Conservation (phyloP, 2,113 vertebrate species). For the Eira barbara region DNA sequence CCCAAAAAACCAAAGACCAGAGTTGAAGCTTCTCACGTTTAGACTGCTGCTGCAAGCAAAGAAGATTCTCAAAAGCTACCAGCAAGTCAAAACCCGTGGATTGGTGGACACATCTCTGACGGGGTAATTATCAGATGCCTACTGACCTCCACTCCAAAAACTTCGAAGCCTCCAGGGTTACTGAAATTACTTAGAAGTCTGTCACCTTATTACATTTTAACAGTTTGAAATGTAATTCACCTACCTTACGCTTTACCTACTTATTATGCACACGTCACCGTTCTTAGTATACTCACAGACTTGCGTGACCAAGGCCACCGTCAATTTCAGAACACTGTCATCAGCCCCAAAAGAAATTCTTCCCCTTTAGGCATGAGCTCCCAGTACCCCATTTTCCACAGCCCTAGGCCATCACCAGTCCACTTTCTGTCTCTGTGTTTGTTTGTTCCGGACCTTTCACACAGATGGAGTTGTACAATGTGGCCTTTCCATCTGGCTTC, state of each 20-base stretch:
- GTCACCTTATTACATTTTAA: not conserved
- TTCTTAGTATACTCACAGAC: not conserved
- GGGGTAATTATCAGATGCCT: not conserved
- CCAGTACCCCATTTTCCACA: not conserved
- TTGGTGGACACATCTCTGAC: not conserved
- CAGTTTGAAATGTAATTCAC: not conserved
- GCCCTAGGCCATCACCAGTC: not conserved
- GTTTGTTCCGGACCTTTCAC: not conserved
- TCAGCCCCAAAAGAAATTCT: too few relatives aligned
- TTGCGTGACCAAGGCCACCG: not conserved
- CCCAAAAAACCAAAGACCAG: not conserved
- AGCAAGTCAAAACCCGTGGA: not conserved
- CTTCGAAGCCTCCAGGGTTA: not conserved
- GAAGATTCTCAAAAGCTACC: not conserved
- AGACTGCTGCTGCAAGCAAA: not conserved
- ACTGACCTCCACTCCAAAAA: not conserved
- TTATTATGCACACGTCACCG: not conserved
- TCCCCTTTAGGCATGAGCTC: not conserved
- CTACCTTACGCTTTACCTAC: not conserved
- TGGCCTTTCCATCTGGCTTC: not conserved
- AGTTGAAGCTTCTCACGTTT: not conserved
- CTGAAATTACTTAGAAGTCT: not conserved
- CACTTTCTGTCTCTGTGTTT: not conserved
- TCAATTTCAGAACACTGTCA: not conserved
- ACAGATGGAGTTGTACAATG: not conserved